A percentile compares a stretch with the other conserved stretches of the same genome.
phyloP scores from a whole-genome alignment of 2,888 invertebrate genomes.

The Melipona bicolor region DNA sequence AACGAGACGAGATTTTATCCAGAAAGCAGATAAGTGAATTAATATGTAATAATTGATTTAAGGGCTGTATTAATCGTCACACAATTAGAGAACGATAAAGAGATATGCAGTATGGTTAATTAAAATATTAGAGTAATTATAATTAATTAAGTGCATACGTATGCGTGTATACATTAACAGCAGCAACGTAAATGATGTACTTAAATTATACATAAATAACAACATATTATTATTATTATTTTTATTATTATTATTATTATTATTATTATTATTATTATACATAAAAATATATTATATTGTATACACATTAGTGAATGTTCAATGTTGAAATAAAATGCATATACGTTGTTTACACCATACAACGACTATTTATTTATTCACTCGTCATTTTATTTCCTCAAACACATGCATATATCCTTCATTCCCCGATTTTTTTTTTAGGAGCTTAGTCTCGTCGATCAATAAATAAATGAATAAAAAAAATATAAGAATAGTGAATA shows the following conservation, averaged over 20 bases:
- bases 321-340: slow-evolving; percentile 82
- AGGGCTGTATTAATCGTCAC: slow-evolving; percentile 53
- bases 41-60: slow-evolving; percentile 41
- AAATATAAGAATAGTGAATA: too few species aligned
- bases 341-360: slow-evolving; percentile 81
- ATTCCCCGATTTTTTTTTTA: too few species aligned
- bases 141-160: slow-evolving; percentile 48
- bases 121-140: slow-evolving; percentile 49
- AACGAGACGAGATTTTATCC: slow-evolving; percentile 52
- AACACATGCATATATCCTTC: background rate
- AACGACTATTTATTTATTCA: background rate
- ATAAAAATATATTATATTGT: slow-evolving; percentile 54
- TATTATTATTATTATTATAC: slow-evolving; percentile 51
- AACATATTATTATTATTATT: slow-evolving; percentile 68
- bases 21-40: slow-evolving; percentile 36
- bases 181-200: slow-evolving; percentile 67
- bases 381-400: background rate
- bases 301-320: slow-evolving; percentile 79
- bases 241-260: slow-evolving; percentile 41
- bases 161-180: slow-evolving; percentile 55
- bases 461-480: too few species aligned
- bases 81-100: slow-evolving; percentile 59
- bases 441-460: too few species aligned
- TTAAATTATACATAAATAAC: slow-evolving; percentile 63
- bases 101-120: slow-evolving; percentile 60